These are phyloP conservation scores for Noctua janthe DNA, from an alignment of 2,888 invertebrate species.

Conservation along the genomic window DNA sequence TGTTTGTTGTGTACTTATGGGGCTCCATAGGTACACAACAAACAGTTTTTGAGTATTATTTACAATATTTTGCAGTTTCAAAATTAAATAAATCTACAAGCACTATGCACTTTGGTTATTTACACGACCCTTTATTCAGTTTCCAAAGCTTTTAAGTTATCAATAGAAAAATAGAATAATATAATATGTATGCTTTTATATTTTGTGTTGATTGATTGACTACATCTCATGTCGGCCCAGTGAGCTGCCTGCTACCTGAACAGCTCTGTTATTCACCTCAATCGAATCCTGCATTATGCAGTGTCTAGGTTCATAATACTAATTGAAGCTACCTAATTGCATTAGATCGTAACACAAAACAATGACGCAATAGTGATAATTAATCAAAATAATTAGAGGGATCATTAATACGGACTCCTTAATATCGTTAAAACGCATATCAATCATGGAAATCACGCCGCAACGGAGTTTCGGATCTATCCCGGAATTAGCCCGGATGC, in stretches of 20 bases:
- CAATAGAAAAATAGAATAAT: background rate
- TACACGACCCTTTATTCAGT: background rate
- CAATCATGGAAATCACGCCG: conserved; percentile 56
- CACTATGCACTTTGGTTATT: background rate
- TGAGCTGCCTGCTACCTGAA: background rate
- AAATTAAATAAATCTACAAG: background rate
- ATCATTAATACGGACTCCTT: conserved; percentile 30
- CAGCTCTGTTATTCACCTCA: background rate
- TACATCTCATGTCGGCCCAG: background rate
- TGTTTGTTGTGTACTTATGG: too few relatives aligned
- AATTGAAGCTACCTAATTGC: background rate
- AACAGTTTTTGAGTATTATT: background rate
- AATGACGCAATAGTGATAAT: conserved; percentile 3
- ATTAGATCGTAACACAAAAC: background rate
- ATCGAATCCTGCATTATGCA: background rate
- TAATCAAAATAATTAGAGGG: conserved; percentile 32
- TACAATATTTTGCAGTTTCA: background rate
- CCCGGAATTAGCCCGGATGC: conserved; percentile 56
- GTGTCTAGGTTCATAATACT: background rate
- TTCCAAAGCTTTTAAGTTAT: background rate
- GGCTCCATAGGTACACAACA: background rate
- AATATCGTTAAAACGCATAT: conserved; percentile 58
- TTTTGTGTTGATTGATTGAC: background rate
- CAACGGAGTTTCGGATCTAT: conserved; percentile 40
- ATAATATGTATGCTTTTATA: background rate